Evolutionary conservation across 2,888 invertebrate genomes (phyloP).

Genomic region (Mesoligia furuncula): DNA sequence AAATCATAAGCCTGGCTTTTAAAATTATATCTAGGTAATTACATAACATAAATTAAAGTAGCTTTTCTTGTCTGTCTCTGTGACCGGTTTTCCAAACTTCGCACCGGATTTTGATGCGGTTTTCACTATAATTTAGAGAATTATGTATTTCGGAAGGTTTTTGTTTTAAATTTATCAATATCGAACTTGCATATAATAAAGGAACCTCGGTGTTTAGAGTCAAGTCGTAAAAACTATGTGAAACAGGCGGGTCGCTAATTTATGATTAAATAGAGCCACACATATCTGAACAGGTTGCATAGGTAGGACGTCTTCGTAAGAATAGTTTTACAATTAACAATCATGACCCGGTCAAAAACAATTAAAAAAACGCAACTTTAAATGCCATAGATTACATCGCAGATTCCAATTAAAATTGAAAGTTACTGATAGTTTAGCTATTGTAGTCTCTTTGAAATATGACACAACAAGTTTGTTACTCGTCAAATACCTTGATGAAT

Average conservation of each 20-base stretch:
- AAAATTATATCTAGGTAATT: no score
- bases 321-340: slow-evolving; percentile 8
- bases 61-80: no score
- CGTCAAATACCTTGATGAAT: slow-evolving; percentile 36
- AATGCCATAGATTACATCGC: slow-evolving; percentile 30
- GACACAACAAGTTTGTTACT: slow-evolving; percentile 41
- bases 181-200: no score
- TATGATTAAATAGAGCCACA: not conserved
- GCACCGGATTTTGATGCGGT: no score
- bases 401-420: slow-evolving; percentile 25
- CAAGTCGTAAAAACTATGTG: no score
- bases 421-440: slow-evolving; percentile 27
- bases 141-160: no score
- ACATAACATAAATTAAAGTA: no score
- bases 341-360: slow-evolving; percentile 12
- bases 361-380: slow-evolving; percentile 36
- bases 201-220: no score
- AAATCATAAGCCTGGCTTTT: not conserved
- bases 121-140: no score
- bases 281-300: not conserved
- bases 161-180: no score
- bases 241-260: not conserved
- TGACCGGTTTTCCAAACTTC: no score
- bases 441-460: slow-evolving; percentile 35
- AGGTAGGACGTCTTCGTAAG: not conserved